These are phyloP conservation scores for Baccha elongata DNA, from an alignment of 2,888 invertebrate species.

Conservation along the genomic window DNA sequence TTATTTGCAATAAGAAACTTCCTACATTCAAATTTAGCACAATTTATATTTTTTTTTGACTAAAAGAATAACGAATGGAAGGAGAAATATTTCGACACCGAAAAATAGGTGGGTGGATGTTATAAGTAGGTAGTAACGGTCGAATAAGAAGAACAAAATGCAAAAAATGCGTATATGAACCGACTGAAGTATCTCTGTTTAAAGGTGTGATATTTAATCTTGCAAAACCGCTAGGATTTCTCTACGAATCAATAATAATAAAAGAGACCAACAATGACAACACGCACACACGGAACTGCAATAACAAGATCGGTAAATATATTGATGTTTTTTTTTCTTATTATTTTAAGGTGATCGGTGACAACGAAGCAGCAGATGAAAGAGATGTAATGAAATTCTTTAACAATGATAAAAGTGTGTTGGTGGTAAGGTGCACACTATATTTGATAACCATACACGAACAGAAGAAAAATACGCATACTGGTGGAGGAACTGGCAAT, in stretches of 20 bases:
- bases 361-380: constrained; percentile 55
- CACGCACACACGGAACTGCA: constrained; percentile 35
- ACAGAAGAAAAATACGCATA: constrained; percentile 41
- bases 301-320: constrained; percentile 41
- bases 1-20: constrained; percentile 48
- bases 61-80: background rate
- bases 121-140: constrained; percentile 3
- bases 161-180: constrained; percentile 43
- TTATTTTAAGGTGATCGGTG: constrained; percentile 49
- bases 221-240: constrained; percentile 70
- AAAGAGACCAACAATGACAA: constrained; percentile 66
- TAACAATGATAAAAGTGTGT: constrained; percentile 64
- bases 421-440: constrained; percentile 57
- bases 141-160: constrained; percentile 3
- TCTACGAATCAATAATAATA: constrained; percentile 66
- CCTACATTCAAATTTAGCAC: constrained; percentile 28
- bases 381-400: constrained; percentile 70
- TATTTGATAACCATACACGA: constrained; percentile 10
- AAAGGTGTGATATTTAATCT: constrained; percentile 67
- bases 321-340: constrained; percentile 48
- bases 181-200: constrained; percentile 1
- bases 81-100: constrained; percentile 5
- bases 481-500: constrained; percentile 27
- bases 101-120: background rate
- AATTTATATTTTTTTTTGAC: constrained; percentile 31